A percentile compares a stretch with the other conserved stretches of the same genome.
Evolutionary conservation across 2,888 invertebrate genomes (phyloP).

Genomic region (Choristoneura rosaceana): DNA sequence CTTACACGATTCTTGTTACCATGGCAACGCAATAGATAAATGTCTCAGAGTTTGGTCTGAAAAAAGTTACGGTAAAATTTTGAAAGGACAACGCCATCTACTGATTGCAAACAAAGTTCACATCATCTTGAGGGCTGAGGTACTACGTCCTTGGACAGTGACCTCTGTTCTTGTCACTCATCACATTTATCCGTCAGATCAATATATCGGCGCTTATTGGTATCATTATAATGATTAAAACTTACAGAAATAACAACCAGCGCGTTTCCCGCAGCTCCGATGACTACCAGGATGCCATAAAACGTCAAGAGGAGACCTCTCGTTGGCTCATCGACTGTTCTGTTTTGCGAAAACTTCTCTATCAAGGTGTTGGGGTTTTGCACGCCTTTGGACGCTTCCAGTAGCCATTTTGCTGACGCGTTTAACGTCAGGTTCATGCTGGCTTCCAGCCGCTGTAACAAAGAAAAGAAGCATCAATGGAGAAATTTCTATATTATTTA

Average conservation of each 20-base stretch:
- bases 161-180: too few relatives aligned
- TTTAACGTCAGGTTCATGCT: slow-evolving; percentile 71
- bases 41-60: too few relatives aligned
- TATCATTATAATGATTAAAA: slow-evolving; percentile 43
- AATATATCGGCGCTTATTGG: too few relatives aligned
- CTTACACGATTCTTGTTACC: too few relatives aligned
- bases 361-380: slow-evolving; percentile 79
- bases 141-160: too few relatives aligned
- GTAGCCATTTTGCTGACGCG: slow-evolving; percentile 75
- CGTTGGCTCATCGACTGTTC: slow-evolving; percentile 89
- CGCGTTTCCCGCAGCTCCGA: slow-evolving; percentile 94
- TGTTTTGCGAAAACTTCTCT: slow-evolving; percentile 88
- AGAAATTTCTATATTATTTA: not conserved
- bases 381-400: slow-evolving; percentile 74
- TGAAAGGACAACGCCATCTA: too few relatives aligned
- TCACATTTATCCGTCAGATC: too few relatives aligned
- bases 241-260: slow-evolving; percentile 91
- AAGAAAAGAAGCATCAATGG: slow-evolving; percentile 44
- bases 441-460: slow-evolving; percentile 73
- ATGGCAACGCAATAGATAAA: too few relatives aligned
- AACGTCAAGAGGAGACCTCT: slow-evolving; percentile 88
- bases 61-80: too few relatives aligned
- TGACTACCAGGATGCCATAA: slow-evolving; percentile 90
- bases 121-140: too few relatives aligned
- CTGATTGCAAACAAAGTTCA: too few relatives aligned